Evolutionary conservation across 2,888 invertebrate genomes (phyloP).

Genomic region (Himalopsyche japonica): DNA sequence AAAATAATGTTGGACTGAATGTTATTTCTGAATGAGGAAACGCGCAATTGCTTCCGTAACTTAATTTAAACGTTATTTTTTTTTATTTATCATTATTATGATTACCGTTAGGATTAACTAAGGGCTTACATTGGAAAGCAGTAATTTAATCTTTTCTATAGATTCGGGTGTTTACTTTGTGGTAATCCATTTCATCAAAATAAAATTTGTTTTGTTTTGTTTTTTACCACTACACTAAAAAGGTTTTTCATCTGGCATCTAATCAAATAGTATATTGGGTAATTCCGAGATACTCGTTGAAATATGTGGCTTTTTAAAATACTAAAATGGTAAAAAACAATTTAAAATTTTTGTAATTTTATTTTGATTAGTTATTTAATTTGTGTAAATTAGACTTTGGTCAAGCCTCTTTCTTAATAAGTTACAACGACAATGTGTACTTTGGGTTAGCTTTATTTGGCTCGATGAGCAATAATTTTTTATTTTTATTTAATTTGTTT

Average conservation of each 20-base stretch:
- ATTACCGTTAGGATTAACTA: not conserved
- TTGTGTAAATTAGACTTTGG: constrained; percentile 1
- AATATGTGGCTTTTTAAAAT: not conserved
- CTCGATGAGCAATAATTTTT: not conserved
- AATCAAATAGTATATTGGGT: no score
- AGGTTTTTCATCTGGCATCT: no score
- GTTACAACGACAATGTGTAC: not conserved
- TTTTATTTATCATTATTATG: not conserved
- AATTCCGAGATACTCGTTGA: not conserved
- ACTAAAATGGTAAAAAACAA: not conserved
- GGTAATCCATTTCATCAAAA: not conserved
- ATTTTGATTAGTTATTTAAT: not conserved
- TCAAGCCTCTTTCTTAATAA: not conserved
- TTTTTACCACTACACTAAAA: no score
- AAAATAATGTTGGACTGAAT: not conserved
- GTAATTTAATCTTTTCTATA: not conserved
- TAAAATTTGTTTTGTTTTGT: not conserved
- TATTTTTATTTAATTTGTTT: not conserved
- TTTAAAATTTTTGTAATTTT: not conserved
- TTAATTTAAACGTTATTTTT: not conserved
- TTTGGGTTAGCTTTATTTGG: not conserved
- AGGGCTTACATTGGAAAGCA: not conserved
- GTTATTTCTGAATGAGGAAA: not conserved
- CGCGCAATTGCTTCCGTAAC: not conserved
- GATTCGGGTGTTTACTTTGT: not conserved